Conservation (phyloP, 2,888 invertebrate genomes). For the Hecatera dysodea region DNA sequence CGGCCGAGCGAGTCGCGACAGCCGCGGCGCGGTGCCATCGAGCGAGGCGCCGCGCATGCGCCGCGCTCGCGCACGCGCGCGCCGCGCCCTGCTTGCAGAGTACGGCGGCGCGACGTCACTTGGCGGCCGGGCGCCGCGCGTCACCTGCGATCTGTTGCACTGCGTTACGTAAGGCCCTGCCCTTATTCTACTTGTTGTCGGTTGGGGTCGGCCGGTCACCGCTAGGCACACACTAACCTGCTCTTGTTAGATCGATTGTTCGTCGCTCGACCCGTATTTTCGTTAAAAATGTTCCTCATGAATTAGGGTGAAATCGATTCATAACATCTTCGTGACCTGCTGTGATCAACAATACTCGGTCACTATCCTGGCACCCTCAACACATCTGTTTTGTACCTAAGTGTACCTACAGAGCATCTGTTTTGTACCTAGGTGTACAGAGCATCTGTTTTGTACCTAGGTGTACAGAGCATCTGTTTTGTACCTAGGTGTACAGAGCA, state of each 20-base stretch:
- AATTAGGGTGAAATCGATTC: constrained; percentile 1
- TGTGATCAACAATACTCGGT: background rate
- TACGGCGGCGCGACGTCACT: constrained; percentile 8
- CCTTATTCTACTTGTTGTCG: constrained; percentile 14
- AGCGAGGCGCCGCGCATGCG: constrained; percentile 67
- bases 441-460: too few relatives aligned
- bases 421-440: too few relatives aligned
- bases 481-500: too few relatives aligned
- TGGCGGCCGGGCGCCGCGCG: too few relatives aligned
- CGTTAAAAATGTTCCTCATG: constrained; percentile 9
- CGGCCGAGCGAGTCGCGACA: constrained; percentile 33
- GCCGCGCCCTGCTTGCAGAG: constrained; percentile 28
- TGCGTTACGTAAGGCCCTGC: constrained; percentile 37
- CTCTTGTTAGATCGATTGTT: constrained; percentile 51
- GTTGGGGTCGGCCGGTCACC: constrained; percentile 14
- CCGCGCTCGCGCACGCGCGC: constrained; percentile 45
- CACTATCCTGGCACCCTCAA: background rate
- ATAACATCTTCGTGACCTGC: background rate
- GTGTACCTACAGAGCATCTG: too few relatives aligned
- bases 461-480: too few relatives aligned
- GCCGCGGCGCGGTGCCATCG: constrained; percentile 63
- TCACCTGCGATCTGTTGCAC: constrained; percentile 46
- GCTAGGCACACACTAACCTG: constrained; percentile 14
- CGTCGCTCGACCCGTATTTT: constrained; percentile 21
- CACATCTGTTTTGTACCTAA: background rate